Evolutionary conservation across 2,797 vertebrate genomes (phyloP).

Genomic region (Crocidura indochinensis): DNA sequence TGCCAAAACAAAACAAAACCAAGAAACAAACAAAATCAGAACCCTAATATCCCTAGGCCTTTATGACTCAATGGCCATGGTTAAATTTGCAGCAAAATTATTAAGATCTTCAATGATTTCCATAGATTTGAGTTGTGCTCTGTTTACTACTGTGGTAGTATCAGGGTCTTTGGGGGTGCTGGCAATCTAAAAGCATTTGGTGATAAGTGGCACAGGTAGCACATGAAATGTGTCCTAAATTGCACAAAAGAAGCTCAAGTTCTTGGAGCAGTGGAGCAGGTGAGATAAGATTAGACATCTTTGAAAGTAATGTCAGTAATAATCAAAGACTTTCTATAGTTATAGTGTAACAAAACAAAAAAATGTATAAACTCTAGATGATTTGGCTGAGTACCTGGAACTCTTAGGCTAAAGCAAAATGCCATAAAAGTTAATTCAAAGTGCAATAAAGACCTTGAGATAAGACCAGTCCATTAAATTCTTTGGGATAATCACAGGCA

Average conservation of each 20-base stretch:
- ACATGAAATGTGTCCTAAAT: background rate
- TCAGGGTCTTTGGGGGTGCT: background rate
- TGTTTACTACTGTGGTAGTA: background rate
- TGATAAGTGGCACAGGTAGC: background rate
- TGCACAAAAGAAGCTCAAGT: background rate
- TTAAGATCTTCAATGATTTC: background rate
- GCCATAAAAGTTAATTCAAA: background rate
- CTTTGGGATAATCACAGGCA: too few species aligned
- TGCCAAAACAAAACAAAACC: background rate
- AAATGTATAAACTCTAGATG: background rate
- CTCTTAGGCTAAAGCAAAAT: background rate
- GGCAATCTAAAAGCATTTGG: background rate
- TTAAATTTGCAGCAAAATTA: background rate
- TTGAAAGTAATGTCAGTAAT: background rate
- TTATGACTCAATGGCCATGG: background rate
- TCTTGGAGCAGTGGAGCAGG: background rate
- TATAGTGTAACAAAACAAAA: background rate
- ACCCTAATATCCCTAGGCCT: background rate
- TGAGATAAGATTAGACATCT: background rate
- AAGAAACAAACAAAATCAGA: background rate
- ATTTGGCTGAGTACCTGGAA: background rate
- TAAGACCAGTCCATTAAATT: too few species aligned
- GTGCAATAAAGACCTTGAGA: too few species aligned
- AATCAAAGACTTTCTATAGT: background rate
- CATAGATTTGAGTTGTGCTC: background rate